Conservation (phyloP, 2,888 invertebrate genomes). For the Tipula unca region DNA sequence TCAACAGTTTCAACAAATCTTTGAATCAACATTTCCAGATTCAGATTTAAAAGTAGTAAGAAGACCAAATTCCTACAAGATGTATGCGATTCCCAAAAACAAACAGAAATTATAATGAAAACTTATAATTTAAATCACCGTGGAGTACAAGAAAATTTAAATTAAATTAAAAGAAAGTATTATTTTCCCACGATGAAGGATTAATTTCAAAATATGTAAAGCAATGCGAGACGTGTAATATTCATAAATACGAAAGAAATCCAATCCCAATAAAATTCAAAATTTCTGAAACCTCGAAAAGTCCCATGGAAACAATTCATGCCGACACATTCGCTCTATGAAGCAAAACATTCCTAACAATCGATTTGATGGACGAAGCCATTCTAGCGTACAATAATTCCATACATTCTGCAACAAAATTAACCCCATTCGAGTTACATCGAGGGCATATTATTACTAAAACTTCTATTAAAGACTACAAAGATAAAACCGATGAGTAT, state of each 20-base stretch:
- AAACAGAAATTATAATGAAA: not conserved
- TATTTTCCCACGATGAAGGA: not conserved
- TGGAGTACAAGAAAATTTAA: not conserved
- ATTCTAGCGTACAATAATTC: too few relatives aligned
- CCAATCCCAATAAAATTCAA: not conserved
- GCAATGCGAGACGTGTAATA: too few relatives aligned
- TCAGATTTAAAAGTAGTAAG: too few relatives aligned
- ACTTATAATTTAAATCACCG: not conserved
- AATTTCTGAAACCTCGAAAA: not conserved
- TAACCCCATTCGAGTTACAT: too few relatives aligned
- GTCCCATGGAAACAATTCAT: not conserved
- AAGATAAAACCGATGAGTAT: too few relatives aligned
- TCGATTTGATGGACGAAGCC: too few relatives aligned
- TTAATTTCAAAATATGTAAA: too few relatives aligned
- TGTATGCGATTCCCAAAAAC: not conserved
- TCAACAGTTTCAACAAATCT: too few relatives aligned
- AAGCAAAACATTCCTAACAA: not conserved
- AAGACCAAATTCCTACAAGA: not conserved
- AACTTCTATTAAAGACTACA: too few relatives aligned
- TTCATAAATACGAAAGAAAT: not conserved
- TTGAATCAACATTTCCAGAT: too few relatives aligned
- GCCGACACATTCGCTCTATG: not conserved
- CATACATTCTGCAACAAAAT: too few relatives aligned
- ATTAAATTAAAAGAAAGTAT: not conserved
- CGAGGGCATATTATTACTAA: too few relatives aligned